Conservation (phyloP, 2,113 vertebrate species). For the Desmodus rotundus region DNA sequence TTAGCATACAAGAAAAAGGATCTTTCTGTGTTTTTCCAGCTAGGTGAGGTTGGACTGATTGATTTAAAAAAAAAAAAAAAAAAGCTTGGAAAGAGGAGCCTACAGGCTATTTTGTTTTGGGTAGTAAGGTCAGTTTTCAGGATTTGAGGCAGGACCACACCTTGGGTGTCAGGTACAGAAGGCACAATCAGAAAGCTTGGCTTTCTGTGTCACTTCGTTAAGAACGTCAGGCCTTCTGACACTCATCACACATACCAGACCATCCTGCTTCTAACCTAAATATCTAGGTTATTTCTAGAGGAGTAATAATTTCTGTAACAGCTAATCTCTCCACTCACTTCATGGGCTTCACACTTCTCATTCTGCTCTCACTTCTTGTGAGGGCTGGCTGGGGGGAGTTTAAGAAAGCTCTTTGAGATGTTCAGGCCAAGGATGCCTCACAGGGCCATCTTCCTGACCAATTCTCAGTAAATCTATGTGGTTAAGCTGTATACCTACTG, state of each 20-base stretch:
- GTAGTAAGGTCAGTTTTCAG: slow-evolving; percentile 1
- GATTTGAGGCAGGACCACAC: not conserved
- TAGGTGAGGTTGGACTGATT: not conserved
- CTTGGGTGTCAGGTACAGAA: not conserved
- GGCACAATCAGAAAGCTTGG: not conserved
- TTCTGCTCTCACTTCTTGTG: not conserved
- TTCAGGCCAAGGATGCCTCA: not conserved
- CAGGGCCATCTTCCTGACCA: not conserved
- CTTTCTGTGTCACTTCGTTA: not conserved
- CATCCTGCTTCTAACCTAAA: not conserved
- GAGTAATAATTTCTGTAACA: slow-evolving; percentile 10
- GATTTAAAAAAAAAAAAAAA: too few relatives aligned
- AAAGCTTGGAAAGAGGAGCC: not conserved
- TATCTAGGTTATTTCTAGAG: slow-evolving; percentile 3
- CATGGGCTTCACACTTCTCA: not conserved
- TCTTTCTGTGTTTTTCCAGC: not conserved
- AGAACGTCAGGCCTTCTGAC: not conserved
- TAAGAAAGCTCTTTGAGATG: not conserved
- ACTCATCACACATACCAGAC: not conserved
- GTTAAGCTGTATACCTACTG: not conserved
- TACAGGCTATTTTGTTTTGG: slow-evolving; percentile 15
- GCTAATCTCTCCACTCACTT: not conserved
- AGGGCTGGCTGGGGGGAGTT: not conserved
- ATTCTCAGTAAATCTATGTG: not conserved
- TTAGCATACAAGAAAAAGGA: slow-evolving; percentile 14